These are phyloP conservation scores for Capromys pilorides DNA, from an alignment of 2,797 vertebrate genomes.

Conservation along the genomic window DNA sequence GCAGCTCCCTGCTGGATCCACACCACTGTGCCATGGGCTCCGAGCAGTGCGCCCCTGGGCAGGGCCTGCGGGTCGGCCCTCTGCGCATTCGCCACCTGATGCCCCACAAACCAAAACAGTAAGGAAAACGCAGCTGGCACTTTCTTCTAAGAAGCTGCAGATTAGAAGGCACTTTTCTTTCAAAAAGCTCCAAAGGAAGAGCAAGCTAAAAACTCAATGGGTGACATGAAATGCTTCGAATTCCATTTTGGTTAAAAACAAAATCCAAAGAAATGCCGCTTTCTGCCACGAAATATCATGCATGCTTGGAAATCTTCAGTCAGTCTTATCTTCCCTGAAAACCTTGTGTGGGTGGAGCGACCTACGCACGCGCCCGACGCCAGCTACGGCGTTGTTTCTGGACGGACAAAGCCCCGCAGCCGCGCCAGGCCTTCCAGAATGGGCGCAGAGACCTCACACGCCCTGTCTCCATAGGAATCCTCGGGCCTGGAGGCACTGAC, in stretches of 20 bases:
- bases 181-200: neutral
- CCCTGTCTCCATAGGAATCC: neutral
- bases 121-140: neutral
- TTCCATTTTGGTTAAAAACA: neutral
- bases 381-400: neutral
- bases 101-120: neutral
- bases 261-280: neutral
- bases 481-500: neutral
- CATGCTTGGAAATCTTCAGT: neutral
- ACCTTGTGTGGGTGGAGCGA: too few species aligned
- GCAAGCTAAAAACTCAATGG: neutral
- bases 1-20: neutral
- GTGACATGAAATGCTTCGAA: neutral
- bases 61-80: neutral
- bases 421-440: neutral
- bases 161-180: neutral
- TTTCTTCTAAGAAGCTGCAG: neutral
- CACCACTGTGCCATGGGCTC: too few species aligned
- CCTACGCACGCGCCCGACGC: accelerated
- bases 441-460: neutral
- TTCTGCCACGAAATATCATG: neutral
- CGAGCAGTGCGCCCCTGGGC: neutral
- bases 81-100: neutral
- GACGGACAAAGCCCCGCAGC: neutral
- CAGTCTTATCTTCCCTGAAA: neutral